Conservation (phyloP, 2,113 vertebrate genomes). For the Mesembrinibis cayennensis region DNA sequence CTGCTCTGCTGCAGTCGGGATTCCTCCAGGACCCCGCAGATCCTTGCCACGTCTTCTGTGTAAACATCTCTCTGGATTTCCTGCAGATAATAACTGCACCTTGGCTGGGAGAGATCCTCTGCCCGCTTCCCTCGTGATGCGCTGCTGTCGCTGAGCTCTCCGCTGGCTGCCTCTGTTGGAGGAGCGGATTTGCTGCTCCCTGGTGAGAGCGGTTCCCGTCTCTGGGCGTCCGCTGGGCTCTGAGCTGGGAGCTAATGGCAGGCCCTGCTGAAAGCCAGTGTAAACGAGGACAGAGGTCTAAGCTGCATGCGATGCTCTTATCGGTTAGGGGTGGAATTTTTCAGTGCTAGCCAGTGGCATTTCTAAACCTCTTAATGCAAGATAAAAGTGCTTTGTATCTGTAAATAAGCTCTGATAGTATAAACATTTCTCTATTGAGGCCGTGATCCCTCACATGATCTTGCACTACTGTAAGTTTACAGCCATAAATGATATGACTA, state of each 20-base stretch:
- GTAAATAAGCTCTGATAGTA: background rate
- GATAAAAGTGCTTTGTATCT: background rate
- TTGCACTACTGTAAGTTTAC: background rate
- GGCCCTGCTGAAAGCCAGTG: background rate
- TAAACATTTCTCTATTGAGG: background rate
- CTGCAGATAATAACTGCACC: background rate
- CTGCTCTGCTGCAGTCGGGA: background rate
- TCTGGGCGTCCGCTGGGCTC: accelerated
- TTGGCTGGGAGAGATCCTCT: background rate
- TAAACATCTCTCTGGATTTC: background rate
- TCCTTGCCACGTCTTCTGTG: background rate
- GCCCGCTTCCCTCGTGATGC: background rate
- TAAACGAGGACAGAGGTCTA: background rate
- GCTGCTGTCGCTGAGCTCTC: background rate
- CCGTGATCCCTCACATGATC: background rate
- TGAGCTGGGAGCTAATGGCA: background rate
- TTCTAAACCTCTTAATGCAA: background rate
- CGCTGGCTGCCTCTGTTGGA: background rate
- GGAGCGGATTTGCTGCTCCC: background rate
- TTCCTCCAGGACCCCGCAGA: background rate
- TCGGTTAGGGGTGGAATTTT: background rate
- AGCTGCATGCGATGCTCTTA: background rate
- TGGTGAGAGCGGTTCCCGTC: accelerated
- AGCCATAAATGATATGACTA: background rate
- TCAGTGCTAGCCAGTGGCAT: background rate